Percentiles rank a stretch among this genome's conserved stretches.
These are phyloP conservation scores for Tetranychus urticae DNA, from an alignment of 1,140 invertebrate species.

Conservation along the genomic window DNA sequence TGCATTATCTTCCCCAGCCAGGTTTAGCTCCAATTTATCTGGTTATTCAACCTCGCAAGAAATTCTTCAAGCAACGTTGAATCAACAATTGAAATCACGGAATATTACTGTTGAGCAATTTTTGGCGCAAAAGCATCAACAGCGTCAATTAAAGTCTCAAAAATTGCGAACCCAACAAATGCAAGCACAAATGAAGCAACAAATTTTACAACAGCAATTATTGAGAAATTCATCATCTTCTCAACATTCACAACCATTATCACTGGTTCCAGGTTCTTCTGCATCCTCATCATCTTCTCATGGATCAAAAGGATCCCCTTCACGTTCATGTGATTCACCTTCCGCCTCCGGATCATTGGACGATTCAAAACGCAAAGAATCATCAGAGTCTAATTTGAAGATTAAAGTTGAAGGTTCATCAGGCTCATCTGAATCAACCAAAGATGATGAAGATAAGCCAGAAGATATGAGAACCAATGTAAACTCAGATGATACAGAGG, in stretches of 20 bases:
- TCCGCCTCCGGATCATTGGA: not conserved
- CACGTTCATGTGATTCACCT: not conserved
- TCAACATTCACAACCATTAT: not conserved
- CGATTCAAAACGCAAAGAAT: no score
- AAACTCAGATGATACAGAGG: not conserved
- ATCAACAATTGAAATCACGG: not conserved
- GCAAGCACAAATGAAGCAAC: not conserved
- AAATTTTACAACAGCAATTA: conserved; percentile 1
- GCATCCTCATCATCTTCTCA: not conserved
- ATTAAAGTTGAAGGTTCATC: no score
- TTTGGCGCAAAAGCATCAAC: not conserved
- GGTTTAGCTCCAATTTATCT: not conserved
- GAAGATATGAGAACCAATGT: not conserved
- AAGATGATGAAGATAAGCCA: not conserved
- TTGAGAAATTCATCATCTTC: not conserved
- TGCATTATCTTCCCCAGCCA: not conserved
- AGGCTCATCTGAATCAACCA: not conserved
- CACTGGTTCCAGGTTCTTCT: not conserved
- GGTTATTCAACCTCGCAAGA: not conserved
- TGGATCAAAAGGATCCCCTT: not conserved
- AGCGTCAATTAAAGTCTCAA: not conserved
- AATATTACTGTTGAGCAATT: not conserved
- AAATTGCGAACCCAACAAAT: not conserved
- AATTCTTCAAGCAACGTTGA: not conserved
- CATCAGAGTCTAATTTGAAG: no score